phyloP scores from a whole-genome alignment of 2,113 vertebrate species.

The Agelaius phoeniceus region DNA sequence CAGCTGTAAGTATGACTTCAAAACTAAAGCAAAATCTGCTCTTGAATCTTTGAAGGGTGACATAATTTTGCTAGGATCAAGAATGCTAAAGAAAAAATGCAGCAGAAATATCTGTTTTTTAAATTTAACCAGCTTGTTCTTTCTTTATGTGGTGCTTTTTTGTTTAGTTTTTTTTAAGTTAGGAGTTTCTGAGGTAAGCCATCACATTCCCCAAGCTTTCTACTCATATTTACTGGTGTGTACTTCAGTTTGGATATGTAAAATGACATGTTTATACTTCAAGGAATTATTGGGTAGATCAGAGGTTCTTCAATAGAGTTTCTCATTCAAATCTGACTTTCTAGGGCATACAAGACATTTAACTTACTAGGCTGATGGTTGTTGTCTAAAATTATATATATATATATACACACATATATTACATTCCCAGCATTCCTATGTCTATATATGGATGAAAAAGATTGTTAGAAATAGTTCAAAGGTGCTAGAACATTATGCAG shows the following conservation, averaged over 20 bases:
- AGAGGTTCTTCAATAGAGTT: background rate
- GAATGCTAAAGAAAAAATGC: background rate
- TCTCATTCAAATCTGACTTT: slow-evolving; percentile 17
- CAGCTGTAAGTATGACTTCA: background rate
- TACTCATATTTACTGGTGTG: background rate
- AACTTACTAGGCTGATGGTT: background rate
- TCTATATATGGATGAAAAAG: slow-evolving; percentile 24
- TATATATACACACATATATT: background rate
- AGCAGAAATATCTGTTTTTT: background rate
- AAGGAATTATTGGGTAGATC: background rate
- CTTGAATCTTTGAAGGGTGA: background rate
- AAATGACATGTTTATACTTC: slow-evolving; percentile 27
- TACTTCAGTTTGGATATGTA: background rate
- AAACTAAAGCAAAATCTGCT: background rate
- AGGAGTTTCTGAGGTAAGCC: background rate
- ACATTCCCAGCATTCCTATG: background rate
- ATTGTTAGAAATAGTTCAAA: slow-evolving; percentile 18
- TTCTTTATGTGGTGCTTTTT: background rate
- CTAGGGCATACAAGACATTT: background rate
- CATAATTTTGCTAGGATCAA: background rate
- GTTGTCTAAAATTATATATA: background rate
- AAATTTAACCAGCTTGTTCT: background rate
- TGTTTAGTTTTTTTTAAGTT: background rate
- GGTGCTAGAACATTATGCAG: slow-evolving; percentile 29
- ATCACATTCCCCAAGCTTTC: background rate